phyloP scores from a whole-genome alignment of 2,797 vertebrate species.

The Brachymystax lenok region DNA sequence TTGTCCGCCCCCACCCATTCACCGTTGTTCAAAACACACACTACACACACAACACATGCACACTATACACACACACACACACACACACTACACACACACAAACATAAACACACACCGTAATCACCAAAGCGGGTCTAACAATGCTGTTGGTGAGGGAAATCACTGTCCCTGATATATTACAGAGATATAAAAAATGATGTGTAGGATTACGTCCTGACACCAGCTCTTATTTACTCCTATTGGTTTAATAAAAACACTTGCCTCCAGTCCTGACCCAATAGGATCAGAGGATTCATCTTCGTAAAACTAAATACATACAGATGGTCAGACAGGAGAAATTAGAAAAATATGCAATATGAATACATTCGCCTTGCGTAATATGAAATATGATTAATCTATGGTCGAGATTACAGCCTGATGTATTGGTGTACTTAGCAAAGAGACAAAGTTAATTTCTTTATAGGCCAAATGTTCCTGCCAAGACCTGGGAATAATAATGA shows the following conservation, averaged over 20 bases:
- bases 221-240: slow-evolving; percentile 79
- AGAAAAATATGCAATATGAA: slow-evolving; percentile 93
- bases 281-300: slow-evolving; percentile 92
- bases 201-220: slow-evolving; percentile 84
- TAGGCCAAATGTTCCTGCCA: slow-evolving; percentile 77
- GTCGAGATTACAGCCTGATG: slow-evolving; percentile 85
- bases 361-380: slow-evolving; percentile 86
- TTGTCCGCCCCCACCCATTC: slow-evolving; percentile 55
- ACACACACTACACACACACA: neutral
- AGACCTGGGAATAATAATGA: slow-evolving; percentile 77
- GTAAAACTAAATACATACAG: slow-evolving; percentile 88
- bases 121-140: slow-evolving; percentile 55
- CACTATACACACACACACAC: too few species aligned
- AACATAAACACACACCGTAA: slow-evolving; percentile 43
- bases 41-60: too few species aligned
- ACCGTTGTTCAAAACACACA: slow-evolving; percentile 41
- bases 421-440: slow-evolving; percentile 83
- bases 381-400: slow-evolving; percentile 86
- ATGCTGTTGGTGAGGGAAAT: slow-evolving; percentile 59
- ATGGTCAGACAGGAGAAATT: slow-evolving; percentile 93
- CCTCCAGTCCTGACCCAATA: slow-evolving; percentile 83
- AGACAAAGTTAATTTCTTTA: slow-evolving; percentile 87
- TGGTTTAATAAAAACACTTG: slow-evolving; percentile 82
- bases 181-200: slow-evolving; percentile 80
- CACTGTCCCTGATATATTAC: slow-evolving; percentile 76